Conservation (phyloP, 2,113 vertebrate genomes). For the Anarrhichthys ocellatus region DNA sequence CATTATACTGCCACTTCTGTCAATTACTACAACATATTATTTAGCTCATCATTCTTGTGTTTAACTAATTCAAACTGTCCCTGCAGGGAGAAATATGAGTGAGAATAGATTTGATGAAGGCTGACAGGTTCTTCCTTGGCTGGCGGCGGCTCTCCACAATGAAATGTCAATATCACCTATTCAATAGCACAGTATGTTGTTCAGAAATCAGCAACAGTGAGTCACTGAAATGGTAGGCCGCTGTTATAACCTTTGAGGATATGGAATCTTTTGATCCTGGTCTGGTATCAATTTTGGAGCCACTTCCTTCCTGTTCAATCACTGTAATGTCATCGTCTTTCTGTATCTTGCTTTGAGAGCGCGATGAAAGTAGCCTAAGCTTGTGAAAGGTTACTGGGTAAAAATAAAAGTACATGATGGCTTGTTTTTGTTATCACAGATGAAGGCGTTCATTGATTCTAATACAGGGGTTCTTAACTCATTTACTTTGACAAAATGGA, state of each 20-base stretch:
- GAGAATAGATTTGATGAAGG: constrained; percentile 36
- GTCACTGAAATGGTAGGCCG: constrained; percentile 14
- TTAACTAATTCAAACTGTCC: constrained; percentile 44
- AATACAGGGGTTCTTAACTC: background rate
- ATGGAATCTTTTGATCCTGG: constrained; percentile 43
- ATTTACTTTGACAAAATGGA: background rate
- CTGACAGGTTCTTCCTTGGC: background rate
- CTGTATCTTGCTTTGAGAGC: constrained; percentile 32
- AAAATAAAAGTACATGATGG: background rate
- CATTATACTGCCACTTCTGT: constrained; percentile 56
- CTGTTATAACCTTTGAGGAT: constrained; percentile 43
- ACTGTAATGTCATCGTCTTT: constrained; percentile 43
- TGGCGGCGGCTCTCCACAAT: constrained; percentile 11
- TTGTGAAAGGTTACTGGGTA: constrained; percentile 33
- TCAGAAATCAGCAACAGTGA: constrained; percentile 35
- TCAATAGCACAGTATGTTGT: constrained; percentile 25
- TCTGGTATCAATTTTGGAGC: constrained; percentile 34
- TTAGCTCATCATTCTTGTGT: constrained; percentile 48
- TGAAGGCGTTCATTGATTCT: background rate
- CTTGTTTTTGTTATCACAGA: background rate
- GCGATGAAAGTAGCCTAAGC: constrained; percentile 39
- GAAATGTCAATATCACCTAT: constrained; percentile 48
- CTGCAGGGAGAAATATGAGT: constrained; percentile 38
- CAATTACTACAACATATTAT: constrained; percentile 65
- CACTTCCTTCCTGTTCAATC: constrained; percentile 50